A percentile compares a stretch with the other conserved stretches of the same genome.
Conservation (phyloP, 2,113 vertebrate species). For the Heteronetta atricapilla region DNA sequence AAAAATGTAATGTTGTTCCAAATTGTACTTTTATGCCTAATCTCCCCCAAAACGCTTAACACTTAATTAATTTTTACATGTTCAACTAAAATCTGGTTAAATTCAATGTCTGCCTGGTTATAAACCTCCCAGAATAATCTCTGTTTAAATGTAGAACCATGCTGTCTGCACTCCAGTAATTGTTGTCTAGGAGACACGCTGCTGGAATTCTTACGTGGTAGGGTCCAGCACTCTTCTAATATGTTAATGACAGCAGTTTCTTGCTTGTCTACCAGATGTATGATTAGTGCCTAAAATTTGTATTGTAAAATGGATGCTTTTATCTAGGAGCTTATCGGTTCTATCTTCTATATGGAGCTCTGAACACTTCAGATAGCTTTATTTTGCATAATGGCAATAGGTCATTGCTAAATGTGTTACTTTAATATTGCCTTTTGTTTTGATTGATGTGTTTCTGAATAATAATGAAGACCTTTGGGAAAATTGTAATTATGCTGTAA, state of each 20-base stretch:
- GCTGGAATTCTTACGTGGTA: not conserved
- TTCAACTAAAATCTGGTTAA: not conserved
- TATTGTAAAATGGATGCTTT: not conserved
- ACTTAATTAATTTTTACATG: not conserved
- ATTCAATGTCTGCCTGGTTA: not conserved
- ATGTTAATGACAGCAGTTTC: not conserved
- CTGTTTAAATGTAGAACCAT: not conserved
- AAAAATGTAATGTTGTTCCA: not conserved
- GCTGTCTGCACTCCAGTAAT: not conserved
- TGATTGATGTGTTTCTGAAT: slow-evolving; percentile 31
- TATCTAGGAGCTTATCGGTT: not conserved
- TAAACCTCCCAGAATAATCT: not conserved
- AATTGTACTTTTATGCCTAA: not conserved
- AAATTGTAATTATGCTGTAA: slow-evolving; percentile 20
- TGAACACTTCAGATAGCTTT: not conserved
- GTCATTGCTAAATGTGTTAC: slow-evolving; percentile 13
- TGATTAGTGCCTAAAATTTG: not conserved
- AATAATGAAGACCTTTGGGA: slow-evolving; percentile 36
- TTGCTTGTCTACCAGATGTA: not conserved
- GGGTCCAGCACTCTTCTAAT: not conserved
- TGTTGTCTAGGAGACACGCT: slow-evolving; percentile 26
- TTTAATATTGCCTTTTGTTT: slow-evolving; percentile 23
- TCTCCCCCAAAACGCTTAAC: not conserved
- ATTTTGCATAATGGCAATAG: not conserved
- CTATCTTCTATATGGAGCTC: not conserved